phyloP scores from a whole-genome alignment of 2,113 vertebrate genomes.

The Hemiprocne comata region DNA sequence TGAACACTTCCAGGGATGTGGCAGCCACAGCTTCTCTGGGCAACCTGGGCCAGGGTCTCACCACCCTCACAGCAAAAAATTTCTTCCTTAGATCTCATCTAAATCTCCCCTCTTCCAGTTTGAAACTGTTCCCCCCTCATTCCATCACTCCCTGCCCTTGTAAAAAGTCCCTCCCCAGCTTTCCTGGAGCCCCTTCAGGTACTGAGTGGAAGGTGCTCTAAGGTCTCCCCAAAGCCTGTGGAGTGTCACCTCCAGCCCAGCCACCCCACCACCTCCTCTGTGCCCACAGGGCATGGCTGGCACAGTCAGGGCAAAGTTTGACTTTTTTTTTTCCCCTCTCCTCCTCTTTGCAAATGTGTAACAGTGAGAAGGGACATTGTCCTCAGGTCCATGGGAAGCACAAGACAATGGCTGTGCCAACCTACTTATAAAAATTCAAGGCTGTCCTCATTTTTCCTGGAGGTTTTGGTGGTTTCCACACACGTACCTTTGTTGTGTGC shows the following conservation, averaged over 20 bases:
- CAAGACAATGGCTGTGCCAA: slow-evolving; percentile 51
- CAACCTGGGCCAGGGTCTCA: too few relatives aligned
- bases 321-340: background rate
- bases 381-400: slow-evolving; percentile 29
- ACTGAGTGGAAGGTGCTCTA: background rate
- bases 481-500: background rate
- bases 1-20: too few relatives aligned
- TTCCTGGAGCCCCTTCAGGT: too few relatives aligned
- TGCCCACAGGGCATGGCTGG: background rate
- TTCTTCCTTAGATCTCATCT: too few relatives aligned
- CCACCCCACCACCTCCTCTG: background rate
- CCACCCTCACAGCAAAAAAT: too few relatives aligned
- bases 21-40: too few relatives aligned
- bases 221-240: background rate
- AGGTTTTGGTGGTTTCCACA: slow-evolving; percentile 6
- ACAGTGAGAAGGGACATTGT: slow-evolving; percentile 57
- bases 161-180: too few relatives aligned
- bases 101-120: too few relatives aligned
- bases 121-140: too few relatives aligned
- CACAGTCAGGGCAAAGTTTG: background rate
- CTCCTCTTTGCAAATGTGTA: background rate
- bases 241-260: background rate
- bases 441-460: slow-evolving; percentile 21
- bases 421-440: slow-evolving; percentile 52
- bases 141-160: too few relatives aligned